Percentiles rank a stretch among this genome's conserved stretches.
Conservation (phyloP, 1,140 invertebrate genomes). For the Leptinotarsa texana region DNA sequence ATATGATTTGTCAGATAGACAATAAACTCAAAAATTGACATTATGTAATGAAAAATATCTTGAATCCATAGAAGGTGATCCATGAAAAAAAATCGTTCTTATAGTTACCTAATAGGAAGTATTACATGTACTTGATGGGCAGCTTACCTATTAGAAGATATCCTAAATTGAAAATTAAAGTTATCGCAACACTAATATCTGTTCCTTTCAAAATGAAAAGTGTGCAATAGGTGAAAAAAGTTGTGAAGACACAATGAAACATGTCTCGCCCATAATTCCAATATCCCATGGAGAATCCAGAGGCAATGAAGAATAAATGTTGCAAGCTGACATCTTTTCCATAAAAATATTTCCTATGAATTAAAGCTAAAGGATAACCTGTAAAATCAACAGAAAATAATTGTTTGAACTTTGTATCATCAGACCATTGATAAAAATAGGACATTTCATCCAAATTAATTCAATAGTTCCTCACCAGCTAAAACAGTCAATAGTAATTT, state of each 20-base stretch:
- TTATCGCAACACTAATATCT: slow-evolving; percentile 64
- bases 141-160: slow-evolving; percentile 68
- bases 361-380: slow-evolving; percentile 79
- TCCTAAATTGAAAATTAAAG: slow-evolving; percentile 80
- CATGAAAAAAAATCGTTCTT: neutral
- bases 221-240: slow-evolving; percentile 70
- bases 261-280: slow-evolving; percentile 82
- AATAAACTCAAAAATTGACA: neutral
- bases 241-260: slow-evolving; percentile 72
- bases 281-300: slow-evolving; percentile 72
- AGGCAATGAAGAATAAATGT: slow-evolving; percentile 75
- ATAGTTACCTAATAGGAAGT: neutral
- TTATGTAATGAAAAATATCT: neutral
- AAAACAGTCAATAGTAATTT: slow-evolving; percentile 71
- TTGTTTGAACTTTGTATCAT: neutral
- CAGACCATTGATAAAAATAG: neutral
- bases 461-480: slow-evolving; percentile 59
- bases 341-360: slow-evolving; percentile 68
- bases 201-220: slow-evolving; percentile 64
- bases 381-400: slow-evolving; percentile 45
- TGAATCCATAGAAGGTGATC: neutral
- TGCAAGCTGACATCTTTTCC: slow-evolving; percentile 62
- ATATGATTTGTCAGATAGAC: neutral
- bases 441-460: slow-evolving; percentile 3
- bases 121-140: neutral